Base-by-base conservation (phyloP, 2,888 invertebrate species). In the Malthinus seriepunctatus region DNA sequence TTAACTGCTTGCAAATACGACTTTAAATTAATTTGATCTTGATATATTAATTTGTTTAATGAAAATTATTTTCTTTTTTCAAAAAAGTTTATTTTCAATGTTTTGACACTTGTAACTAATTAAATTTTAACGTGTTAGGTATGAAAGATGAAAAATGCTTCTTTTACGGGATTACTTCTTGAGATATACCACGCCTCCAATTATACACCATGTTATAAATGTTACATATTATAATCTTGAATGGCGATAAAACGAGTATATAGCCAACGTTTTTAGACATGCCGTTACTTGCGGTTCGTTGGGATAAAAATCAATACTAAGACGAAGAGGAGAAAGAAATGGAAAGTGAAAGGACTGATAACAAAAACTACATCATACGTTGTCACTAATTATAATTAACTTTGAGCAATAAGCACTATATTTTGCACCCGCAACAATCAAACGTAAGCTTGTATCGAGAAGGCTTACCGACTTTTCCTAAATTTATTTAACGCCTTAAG, bases 81-180 rank as follows among this genome's bases (percentile, higher is more conserved):
- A n/a, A n/a, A 23, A 23, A 23, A 15, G 39, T 42, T 42, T 8
- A 15, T 12, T 42, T 42, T 8, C 15, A 9, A 15, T 15, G 9
- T 42, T 15, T 15, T 42, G 14, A 42, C 23, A 3, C 5, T 8
- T 8, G 15, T n/a, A 42, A 42, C 14, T 42, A 42, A 42, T 42
- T 23, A n/a, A 42, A 42, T 14, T 15, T 42, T 15, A 42, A 42
- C 39, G 23, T 42, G 39, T 23, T 9, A 23, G 62, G 64, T 57
- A 62, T 63, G 70, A 73, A 72, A 72, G 71, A 73, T 71, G 70
- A 73, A 73, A 73, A 73, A 72, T 73, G 71, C 67, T 67, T 69
- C 68, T 66, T 69, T 68, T 69, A 60, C 61, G 53, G 70, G 70
- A 73, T 71, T 72, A 72, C 68, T 66, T 65, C 69, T 70, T 67